Evolutionary conservation across 2,797 vertebrate species (phyloP).

Genomic region (Synanceia verrucosa): DNA sequence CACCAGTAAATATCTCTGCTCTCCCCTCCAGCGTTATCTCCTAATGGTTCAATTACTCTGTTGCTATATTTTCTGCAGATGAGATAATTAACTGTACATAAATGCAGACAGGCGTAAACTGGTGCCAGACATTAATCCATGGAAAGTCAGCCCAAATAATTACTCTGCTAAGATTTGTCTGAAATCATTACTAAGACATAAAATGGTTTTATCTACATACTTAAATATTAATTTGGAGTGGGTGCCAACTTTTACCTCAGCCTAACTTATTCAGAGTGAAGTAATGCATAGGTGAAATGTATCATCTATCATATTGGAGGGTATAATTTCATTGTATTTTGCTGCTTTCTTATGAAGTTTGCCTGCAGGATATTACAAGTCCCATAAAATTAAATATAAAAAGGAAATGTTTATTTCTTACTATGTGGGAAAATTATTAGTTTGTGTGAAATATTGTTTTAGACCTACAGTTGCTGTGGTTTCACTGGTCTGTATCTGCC

Average conservation of each 20-base stretch:
- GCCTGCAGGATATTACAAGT: background rate
- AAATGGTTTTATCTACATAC: background rate
- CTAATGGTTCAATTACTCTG: conserved; percentile 6
- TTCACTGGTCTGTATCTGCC: conserved; percentile 58
- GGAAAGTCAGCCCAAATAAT: conserved; percentile 6
- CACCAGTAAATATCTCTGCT: conserved; percentile 2
- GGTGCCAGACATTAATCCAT: background rate
- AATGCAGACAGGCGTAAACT: conserved; percentile 13
- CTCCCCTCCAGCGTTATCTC: conserved; percentile 3
- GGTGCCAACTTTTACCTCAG: background rate
- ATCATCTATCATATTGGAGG: background rate
- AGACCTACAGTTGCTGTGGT: background rate
- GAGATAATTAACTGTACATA: conserved; percentile 22
- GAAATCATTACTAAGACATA: conserved; percentile 9
- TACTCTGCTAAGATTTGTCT: conserved; percentile 14
- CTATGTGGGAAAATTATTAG: background rate
- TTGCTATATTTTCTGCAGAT: conserved; percentile 14
- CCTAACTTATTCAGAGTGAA: background rate
- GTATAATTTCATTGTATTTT: background rate
- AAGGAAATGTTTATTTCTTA: background rate
- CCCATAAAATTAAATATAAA: background rate
- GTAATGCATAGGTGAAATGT: background rate
- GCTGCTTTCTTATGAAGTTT: background rate
- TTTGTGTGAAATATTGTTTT: background rate
- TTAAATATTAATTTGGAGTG: conserved; percentile 17